Evolutionary conservation across 2,888 invertebrate genomes (phyloP).

Genomic region (Lycophotia porphyrea): DNA sequence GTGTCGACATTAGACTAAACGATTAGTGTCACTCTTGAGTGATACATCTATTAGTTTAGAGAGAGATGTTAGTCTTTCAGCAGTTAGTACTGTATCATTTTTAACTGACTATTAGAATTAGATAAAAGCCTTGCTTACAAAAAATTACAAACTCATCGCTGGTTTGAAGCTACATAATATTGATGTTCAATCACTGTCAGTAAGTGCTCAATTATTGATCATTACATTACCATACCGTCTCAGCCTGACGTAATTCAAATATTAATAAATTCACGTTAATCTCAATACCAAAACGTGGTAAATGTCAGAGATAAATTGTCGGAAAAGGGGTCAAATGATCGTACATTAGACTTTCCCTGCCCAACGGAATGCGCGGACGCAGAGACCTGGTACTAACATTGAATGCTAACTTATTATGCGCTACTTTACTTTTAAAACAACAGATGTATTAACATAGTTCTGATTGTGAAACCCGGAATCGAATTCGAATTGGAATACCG

Average conservation of each 20-base stretch:
- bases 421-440: constrained; percentile 59
- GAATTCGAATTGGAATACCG: constrained; percentile 6
- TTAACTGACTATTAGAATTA: background rate
- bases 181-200: constrained; percentile 32
- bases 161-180: constrained; percentile 19
- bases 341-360: constrained; percentile 70
- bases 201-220: constrained; percentile 51
- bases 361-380: constrained; percentile 61
- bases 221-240: constrained; percentile 39
- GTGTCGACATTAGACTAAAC: constrained; percentile 41
- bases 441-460: constrained; percentile 55
- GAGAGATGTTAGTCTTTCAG: constrained; percentile 14
- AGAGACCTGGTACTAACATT: constrained; percentile 62
- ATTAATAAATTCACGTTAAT: constrained; percentile 51
- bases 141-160: constrained; percentile 17
- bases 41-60: constrained; percentile 35
- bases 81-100: constrained; percentile 1
- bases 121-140: constrained; percentile 3
- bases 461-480: constrained; percentile 53
- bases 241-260: constrained; percentile 50
- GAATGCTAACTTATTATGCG: constrained; percentile 72
- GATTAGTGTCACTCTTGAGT: constrained; percentile 45
- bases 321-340: constrained; percentile 63
- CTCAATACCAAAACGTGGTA: constrained; percentile 43
- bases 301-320: constrained; percentile 59